phyloP scores from a whole-genome alignment of 2,113 vertebrate genomes.

The Capra hircus region DNA sequence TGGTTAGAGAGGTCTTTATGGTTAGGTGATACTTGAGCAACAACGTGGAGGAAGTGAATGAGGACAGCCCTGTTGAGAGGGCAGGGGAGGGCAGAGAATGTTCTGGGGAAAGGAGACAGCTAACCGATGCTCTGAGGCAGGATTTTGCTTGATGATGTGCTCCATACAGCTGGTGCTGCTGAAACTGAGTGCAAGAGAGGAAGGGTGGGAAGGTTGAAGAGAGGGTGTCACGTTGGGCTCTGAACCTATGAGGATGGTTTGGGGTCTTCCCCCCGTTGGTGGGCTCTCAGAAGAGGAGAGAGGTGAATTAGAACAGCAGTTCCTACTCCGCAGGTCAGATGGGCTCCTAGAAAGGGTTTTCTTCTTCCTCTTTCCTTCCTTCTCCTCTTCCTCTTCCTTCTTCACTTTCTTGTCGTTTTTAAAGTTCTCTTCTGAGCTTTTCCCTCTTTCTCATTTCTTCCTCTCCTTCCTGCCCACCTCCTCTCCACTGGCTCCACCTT shows the following conservation, averaged over 20 bases:
- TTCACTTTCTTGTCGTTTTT: background rate
- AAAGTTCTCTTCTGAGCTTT: background rate
- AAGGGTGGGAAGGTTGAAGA: no score
- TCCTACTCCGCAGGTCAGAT: fast-evolving
- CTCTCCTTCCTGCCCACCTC: background rate
- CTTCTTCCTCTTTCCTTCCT: background rate
- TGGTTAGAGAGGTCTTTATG: background rate
- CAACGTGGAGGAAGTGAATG: background rate
- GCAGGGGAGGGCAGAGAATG: background rate
- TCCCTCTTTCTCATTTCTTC: background rate
- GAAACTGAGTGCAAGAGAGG: background rate
- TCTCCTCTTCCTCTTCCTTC: background rate
- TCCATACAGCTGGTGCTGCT: background rate
- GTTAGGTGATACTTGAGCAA: background rate
- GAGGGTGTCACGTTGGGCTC: background rate
- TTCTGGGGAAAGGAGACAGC: background rate
- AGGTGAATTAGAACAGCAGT: background rate
- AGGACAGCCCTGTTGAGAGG: background rate
- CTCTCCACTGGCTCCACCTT: background rate
- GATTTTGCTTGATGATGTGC: background rate
- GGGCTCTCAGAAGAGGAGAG: background rate
- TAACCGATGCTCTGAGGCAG: background rate
- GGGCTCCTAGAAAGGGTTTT: background rate
- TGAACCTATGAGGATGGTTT: background rate
- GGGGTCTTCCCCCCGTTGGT: background rate